Conservation (phyloP, 1,140 invertebrate genomes). For the Aphelenchoides avenae region DNA sequence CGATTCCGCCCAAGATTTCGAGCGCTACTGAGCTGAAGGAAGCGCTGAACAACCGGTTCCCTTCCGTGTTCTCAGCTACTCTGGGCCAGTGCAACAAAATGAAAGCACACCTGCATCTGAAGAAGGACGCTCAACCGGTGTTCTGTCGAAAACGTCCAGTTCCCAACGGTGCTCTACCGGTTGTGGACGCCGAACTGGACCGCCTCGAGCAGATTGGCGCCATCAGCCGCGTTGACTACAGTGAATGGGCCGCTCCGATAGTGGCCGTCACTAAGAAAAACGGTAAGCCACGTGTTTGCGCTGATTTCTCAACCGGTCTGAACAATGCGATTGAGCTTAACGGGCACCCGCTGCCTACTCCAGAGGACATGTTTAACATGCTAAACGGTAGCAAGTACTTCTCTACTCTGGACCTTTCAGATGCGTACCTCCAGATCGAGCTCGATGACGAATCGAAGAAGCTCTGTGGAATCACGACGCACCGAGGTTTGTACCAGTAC, state of each 20-base stretch:
- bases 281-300: slow-evolving; percentile 59
- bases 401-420: slow-evolving; percentile 37
- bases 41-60: too few relatives aligned
- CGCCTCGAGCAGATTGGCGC: slow-evolving; percentile 30
- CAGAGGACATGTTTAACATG: slow-evolving; percentile 31
- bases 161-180: slow-evolving; percentile 37
- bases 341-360: slow-evolving; percentile 35
- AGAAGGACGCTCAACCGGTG: slow-evolving; percentile 21
- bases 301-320: slow-evolving; percentile 50
- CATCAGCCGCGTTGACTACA: slow-evolving; percentile 47
- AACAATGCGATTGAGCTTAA: slow-evolving; percentile 29
- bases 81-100: slow-evolving; percentile 34
- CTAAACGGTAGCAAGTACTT: slow-evolving; percentile 27
- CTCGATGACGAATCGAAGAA: slow-evolving; percentile 25
- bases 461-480: slow-evolving; percentile 21
- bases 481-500: slow-evolving; percentile 53
- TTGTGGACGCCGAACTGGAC: slow-evolving; percentile 54
- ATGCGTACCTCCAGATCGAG: slow-evolving; percentile 40
- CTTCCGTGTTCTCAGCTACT: slow-evolving; percentile 6
- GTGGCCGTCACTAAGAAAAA: slow-evolving; percentile 59
- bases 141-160: slow-evolving; percentile 45
- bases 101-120: slow-evolving; percentile 32
- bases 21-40: too few relatives aligned
- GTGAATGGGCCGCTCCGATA: slow-evolving; percentile 61
- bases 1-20: too few relatives aligned